These are phyloP conservation scores for Eidolon helvum DNA, from an alignment of 2,113 vertebrate genomes.

Conservation along the genomic window DNA sequence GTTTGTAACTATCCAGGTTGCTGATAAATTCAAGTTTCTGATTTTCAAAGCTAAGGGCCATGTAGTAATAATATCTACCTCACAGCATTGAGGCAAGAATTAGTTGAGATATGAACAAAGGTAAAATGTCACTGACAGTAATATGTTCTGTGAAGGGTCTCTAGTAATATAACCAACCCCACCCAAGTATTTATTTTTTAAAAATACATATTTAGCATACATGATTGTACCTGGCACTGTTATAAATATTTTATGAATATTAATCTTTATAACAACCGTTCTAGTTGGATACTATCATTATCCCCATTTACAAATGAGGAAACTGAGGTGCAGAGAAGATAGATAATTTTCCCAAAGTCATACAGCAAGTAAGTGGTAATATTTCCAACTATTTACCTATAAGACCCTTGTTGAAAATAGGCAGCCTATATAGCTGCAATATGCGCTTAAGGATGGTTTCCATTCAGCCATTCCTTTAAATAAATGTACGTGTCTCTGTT, in stretches of 20 bases:
- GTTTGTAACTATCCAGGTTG: not conserved
- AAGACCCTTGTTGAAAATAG: not conserved
- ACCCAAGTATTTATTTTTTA: not conserved
- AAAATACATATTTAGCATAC: not conserved
- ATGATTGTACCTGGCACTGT: not conserved
- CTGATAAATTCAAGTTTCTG: not conserved
- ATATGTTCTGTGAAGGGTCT: not conserved
- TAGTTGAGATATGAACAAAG: not conserved
- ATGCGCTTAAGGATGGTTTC: not conserved
- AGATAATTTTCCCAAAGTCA: not conserved
- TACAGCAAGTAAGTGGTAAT: not conserved
- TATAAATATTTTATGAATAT: not conserved
- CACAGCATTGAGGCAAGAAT: not conserved
- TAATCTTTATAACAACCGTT: not conserved
- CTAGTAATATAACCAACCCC: not conserved
- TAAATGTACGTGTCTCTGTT: not conserved
- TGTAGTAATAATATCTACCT: not conserved
- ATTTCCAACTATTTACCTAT: not conserved
- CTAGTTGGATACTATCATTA: not conserved
- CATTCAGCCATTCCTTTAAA: not conserved
- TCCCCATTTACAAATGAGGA: not conserved
- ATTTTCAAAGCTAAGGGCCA: not conserved
- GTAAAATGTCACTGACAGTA: not conserved
- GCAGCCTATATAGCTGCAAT: not conserved
- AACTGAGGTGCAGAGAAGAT: not conserved